phyloP scores from a whole-genome alignment of 1,140 invertebrate genomes.

The Leucophenga varia region DNA sequence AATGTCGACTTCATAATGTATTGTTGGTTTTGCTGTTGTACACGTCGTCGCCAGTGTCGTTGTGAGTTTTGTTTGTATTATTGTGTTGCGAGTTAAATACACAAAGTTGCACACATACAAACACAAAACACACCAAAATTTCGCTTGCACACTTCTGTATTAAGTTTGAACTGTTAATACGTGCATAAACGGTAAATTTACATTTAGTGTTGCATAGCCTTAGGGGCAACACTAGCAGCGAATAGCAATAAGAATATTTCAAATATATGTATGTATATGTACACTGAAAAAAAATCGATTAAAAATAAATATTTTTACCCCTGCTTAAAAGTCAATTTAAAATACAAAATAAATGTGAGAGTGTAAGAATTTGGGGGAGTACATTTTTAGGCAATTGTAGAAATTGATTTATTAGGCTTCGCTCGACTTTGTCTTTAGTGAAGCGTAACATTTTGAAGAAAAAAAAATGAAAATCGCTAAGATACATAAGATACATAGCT shows the following conservation, averaged over 20 bases:
- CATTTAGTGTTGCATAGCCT: constrained; percentile 41
- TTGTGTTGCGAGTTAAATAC: constrained; percentile 32
- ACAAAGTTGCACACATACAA: constrained; percentile 22
- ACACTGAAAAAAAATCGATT: too few species aligned
- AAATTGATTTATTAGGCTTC: constrained; percentile 16
- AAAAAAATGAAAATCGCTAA: not conserved
- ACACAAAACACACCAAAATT: constrained; percentile 3
- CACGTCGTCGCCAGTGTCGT: not conserved
- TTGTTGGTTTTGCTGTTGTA: constrained; percentile 5
- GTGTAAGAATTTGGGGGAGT: too few species aligned
- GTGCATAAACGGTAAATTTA: constrained; percentile 30
- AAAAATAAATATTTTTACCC: not conserved
- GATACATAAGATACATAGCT: constrained; percentile 33
- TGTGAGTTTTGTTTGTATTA: constrained; percentile 15
- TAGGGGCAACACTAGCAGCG: constrained; percentile 14
- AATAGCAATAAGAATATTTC: too few species aligned
- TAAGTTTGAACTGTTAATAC: constrained; percentile 10
- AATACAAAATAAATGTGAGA: not conserved
- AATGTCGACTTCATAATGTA: constrained; percentile 10
- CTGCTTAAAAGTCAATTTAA: constrained; percentile 20
- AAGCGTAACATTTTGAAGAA: constrained; percentile 26
- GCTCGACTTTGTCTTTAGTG: not conserved
- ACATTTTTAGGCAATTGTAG: too few species aligned
- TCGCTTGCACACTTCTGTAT: constrained; percentile 10
- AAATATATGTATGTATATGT: too few species aligned